These are phyloP conservation scores for Orthosia incerta DNA, from an alignment of 2,888 invertebrate species.

Conservation along the genomic window DNA sequence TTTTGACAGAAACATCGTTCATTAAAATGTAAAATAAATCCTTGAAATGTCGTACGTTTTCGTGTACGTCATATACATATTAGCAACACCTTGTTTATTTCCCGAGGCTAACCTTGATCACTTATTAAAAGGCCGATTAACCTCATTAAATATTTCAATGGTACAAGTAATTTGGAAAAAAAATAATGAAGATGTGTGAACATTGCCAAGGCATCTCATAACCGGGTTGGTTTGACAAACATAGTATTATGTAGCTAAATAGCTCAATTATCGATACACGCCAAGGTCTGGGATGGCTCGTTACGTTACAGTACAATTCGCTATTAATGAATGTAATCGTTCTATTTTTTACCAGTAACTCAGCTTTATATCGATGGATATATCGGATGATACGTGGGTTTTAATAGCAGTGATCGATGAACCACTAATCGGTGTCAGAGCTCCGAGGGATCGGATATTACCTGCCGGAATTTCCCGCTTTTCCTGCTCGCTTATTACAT, in stretches of 20 bases:
- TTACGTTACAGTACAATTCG: slow-evolving; percentile 46
- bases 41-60: slow-evolving; percentile 25
- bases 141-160: not conserved
- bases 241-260: slow-evolving; percentile 45
- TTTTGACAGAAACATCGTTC: slow-evolving; percentile 22
- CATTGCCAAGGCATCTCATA: slow-evolving; percentile 52
- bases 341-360: slow-evolving; percentile 55
- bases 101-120: slow-evolving; percentile 21
- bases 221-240: slow-evolving; percentile 47
- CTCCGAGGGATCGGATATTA: slow-evolving; percentile 28
- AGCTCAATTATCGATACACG: slow-evolving; percentile 57
- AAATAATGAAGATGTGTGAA: slow-evolving; percentile 35
- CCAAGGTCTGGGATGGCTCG: slow-evolving; percentile 56
- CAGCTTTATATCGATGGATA: slow-evolving; percentile 51
- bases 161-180: slow-evolving; percentile 31
- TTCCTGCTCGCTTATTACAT: slow-evolving; percentile 53
- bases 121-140: slow-evolving; percentile 14
- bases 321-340: slow-evolving; percentile 55
- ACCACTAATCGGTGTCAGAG: slow-evolving; percentile 46
- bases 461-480: slow-evolving; percentile 31
- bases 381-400: slow-evolving; percentile 45
- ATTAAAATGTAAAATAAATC: slow-evolving; percentile 25
- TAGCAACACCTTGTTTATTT: slow-evolving; percentile 14
- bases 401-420: slow-evolving; percentile 55
- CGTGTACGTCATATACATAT: slow-evolving; percentile 15